Conservation (phyloP, 2,888 invertebrate genomes). For the Ecliptopera silaceata region DNA sequence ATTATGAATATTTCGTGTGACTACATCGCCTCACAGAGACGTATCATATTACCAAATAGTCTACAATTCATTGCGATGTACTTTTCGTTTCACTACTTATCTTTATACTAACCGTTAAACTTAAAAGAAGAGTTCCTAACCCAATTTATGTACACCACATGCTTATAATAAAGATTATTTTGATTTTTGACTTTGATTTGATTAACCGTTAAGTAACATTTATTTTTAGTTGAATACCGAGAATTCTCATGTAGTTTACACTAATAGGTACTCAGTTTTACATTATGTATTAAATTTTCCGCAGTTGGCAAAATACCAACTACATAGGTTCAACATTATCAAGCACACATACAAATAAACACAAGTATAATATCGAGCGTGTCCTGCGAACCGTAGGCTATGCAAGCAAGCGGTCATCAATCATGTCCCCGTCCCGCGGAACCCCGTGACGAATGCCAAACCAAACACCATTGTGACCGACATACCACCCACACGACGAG, state of each 20-base stretch:
- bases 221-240: too few relatives aligned
- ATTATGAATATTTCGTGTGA: constrained; percentile 72
- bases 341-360: constrained; percentile 4
- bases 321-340: background rate
- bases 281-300: background rate
- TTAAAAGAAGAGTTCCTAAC: too few relatives aligned
- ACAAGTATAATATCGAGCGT: constrained; percentile 15
- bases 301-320: background rate
- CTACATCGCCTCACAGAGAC: constrained; percentile 53
- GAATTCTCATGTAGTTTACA: too few relatives aligned
- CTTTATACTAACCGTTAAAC: too few relatives aligned
- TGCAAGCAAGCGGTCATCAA: constrained; percentile 62
- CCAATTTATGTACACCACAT: too few relatives aligned
- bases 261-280: background rate
- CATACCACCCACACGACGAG: constrained; percentile 67
- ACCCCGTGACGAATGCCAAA: constrained; percentile 80
- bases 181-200: too few relatives aligned
- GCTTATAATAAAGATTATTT: too few relatives aligned
- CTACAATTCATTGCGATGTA: constrained; percentile 58
- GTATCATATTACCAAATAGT: constrained; percentile 69
- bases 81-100: constrained; percentile 32
- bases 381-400: constrained; percentile 25
- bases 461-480: constrained; percentile 77
- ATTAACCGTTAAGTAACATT: too few relatives aligned
- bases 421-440: constrained; percentile 53